These are phyloP conservation scores for Merodon equestris DNA, from an alignment of 2,888 invertebrate genomes.

Conservation along the genomic window DNA sequence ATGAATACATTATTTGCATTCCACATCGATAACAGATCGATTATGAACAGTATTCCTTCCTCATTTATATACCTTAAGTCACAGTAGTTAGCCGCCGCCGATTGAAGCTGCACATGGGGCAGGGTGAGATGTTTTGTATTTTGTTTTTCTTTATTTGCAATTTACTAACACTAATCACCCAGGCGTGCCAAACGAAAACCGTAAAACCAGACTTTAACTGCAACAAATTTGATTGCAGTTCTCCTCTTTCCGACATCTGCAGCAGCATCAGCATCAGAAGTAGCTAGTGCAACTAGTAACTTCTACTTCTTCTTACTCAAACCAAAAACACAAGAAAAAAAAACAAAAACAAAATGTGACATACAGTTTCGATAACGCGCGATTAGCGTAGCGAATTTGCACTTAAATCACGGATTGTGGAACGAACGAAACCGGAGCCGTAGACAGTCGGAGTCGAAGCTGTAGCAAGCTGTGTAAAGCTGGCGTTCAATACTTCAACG, in stretches of 20 bases:
- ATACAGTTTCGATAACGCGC: slow-evolving; percentile 54
- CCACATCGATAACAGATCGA: slow-evolving; percentile 24
- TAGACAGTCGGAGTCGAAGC: slow-evolving; percentile 26
- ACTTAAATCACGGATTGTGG: slow-evolving; percentile 61
- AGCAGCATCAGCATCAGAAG: slow-evolving; percentile 10
- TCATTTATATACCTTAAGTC: slow-evolving; percentile 3
- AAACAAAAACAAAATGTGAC: slow-evolving; percentile 22
- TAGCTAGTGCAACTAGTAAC: neutral
- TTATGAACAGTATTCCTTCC: slow-evolving; percentile 29
- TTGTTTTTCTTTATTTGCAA: slow-evolving; percentile 9
- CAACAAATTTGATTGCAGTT: slow-evolving; percentile 54
- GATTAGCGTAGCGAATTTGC: slow-evolving; percentile 65
- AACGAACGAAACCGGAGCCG: slow-evolving; percentile 57
- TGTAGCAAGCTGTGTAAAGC: too few relatives aligned
- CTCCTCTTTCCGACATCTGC: slow-evolving; percentile 4
- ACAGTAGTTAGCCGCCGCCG: neutral
- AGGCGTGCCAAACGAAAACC: slow-evolving; percentile 52
- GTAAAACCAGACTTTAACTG: slow-evolving; percentile 48
- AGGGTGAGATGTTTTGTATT: too few relatives aligned
- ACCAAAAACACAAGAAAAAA: too few relatives aligned
- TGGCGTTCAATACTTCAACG: neutral
- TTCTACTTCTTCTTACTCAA: neutral
- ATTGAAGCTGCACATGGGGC: too few relatives aligned
- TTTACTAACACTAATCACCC: slow-evolving; percentile 57
- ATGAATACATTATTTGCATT: slow-evolving; percentile 43